phyloP scores from a whole-genome alignment of 2,888 invertebrate species.

The Erpobdella octoculata region DNA sequence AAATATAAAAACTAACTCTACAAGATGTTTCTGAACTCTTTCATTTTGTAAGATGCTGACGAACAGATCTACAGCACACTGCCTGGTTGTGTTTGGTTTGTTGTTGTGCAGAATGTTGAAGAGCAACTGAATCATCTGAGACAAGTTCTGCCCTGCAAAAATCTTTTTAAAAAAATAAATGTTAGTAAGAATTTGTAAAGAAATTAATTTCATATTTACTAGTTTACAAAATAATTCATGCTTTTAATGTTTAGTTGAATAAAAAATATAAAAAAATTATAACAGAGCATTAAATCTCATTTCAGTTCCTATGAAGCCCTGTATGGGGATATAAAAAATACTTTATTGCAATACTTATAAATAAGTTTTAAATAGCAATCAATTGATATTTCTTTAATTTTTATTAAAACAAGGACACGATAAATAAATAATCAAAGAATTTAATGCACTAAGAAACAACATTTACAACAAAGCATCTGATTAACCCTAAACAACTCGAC shows the following conservation, averaged over 20 bases:
- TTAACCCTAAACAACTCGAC: too few species aligned
- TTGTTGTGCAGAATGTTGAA: conserved; percentile 52
- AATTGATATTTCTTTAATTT: too few species aligned
- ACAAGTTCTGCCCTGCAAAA: conserved; percentile 47
- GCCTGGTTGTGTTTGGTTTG: conserved; percentile 47
- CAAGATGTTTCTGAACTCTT: conserved; percentile 42
- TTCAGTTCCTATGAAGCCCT: too few species aligned
- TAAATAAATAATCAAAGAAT: too few species aligned
- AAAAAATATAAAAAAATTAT: not conserved
- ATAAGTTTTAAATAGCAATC: too few species aligned
- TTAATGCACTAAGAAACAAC: too few species aligned
- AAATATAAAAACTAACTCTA: conserved; percentile 38
- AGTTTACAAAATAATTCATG: not conserved
- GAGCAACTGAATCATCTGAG: conserved; percentile 51
- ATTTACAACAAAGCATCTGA: too few species aligned
- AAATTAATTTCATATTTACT: not conserved
- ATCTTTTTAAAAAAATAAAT: conserved; percentile 38
- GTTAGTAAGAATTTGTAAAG: not conserved
- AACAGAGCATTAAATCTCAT: too few species aligned
- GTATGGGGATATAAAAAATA: too few species aligned
- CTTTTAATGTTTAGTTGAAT: too few species aligned
- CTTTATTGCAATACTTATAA: too few species aligned
- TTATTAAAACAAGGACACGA: too few species aligned
- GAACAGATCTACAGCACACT: conserved; percentile 52
- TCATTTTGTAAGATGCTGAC: conserved; percentile 46